Evolutionary conservation across 2,113 vertebrate species (phyloP), one percentile per base, ranked within the genome.

Genomic region (Callipepla squamata): DNA sequence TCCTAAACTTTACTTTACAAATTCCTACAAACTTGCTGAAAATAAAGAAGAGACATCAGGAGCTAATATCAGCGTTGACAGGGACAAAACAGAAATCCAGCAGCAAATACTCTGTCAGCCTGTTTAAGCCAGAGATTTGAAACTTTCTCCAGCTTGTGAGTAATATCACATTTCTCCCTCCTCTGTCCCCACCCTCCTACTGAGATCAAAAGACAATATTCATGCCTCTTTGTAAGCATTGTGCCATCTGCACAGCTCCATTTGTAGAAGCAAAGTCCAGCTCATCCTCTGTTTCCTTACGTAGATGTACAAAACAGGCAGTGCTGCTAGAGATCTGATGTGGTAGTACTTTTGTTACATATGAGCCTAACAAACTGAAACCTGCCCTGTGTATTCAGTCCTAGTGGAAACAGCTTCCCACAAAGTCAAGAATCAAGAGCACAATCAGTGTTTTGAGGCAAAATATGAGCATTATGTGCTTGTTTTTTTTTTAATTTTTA

Each of bases 161-260:
- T 77, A 88, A 94, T 94, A 96, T 80, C 91, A 92, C 91, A 91
- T 96, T 95, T 93, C 94, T 66, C 70, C 63, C 84, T 95, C 61
- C 65, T 84, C 84, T 94, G 91, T 96, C 94, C 90, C 85, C 89
- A 93, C 85, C 78, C 94, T 93, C 95, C 96, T 93, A 81, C 93
- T 89, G 92, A 97, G 96, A 97, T 97, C 94, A 97, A 97, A 97
- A 97, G 96, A 75, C 89, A 85, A 72, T 96, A 94, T 89, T 93
- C 85, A 67, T 95, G 92, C 89, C 86, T 97, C 92, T 95, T 80
- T 89, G 92, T 84, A 89, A 96, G 91, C 93, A 40, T 70, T 74
- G 57, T 96, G 96, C 95, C 95, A 96, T 96, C 95, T 96, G 96
- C 86, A 89, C 30, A 23, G 90, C 93, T 93, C 95, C 92, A 58